phyloP scores from a whole-genome alignment of 1,140 invertebrate genomes.

The Drosophila sturtevanti region DNA sequence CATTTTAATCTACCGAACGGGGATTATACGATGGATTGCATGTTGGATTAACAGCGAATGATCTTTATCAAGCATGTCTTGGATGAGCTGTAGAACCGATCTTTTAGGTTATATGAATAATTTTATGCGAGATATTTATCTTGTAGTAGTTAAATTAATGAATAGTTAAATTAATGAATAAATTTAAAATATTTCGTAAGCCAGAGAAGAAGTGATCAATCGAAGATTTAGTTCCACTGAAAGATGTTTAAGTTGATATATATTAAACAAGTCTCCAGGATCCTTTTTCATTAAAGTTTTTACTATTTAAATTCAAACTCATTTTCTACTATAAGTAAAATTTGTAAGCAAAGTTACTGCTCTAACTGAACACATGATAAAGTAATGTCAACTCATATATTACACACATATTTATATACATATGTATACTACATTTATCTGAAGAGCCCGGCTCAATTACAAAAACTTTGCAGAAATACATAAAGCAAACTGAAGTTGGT shows the following conservation, averaged over 20 bases:
- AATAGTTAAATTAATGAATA: too few relatives aligned
- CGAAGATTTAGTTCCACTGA: too few relatives aligned
- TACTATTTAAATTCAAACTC: neutral
- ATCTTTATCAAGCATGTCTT: too few relatives aligned
- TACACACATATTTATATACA: slow-evolving; percentile 43
- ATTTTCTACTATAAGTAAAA: neutral
- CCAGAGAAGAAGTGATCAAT: too few relatives aligned
- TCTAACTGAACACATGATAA: slow-evolving; percentile 71
- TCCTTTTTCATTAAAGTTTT: neutral
- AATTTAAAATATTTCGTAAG: too few relatives aligned
- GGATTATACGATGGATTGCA: neutral
- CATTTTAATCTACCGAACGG: neutral
- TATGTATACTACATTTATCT: neutral
- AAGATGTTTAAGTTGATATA: too few relatives aligned
- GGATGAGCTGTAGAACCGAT: too few relatives aligned
- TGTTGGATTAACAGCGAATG: too few relatives aligned
- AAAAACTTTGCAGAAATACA: slow-evolving; percentile 56
- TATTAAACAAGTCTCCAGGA: neutral
- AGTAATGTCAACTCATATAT: slow-evolving; percentile 71
- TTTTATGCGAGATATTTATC: too few relatives aligned
- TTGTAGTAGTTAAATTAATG: too few relatives aligned
- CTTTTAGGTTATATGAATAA: too few relatives aligned
- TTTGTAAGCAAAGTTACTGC: slow-evolving; percentile 5
- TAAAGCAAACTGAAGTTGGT: slow-evolving; percentile 35
- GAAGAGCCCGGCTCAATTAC: slow-evolving; percentile 59